These are phyloP conservation scores for Desmodus rotundus DNA, from an alignment of 2,113 vertebrate genomes.

Conservation along the genomic window DNA sequence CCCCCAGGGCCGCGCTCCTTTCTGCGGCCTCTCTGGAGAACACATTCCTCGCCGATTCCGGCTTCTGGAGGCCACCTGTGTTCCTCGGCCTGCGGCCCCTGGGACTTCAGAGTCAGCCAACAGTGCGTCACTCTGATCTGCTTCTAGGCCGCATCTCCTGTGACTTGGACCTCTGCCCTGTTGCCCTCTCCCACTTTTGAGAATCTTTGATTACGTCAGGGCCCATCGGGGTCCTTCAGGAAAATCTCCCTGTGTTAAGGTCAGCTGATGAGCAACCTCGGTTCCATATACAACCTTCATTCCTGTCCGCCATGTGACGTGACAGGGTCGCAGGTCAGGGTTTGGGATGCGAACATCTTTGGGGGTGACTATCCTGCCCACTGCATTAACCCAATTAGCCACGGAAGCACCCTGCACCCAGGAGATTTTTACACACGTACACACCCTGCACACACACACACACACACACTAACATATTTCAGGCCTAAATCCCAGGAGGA, in stretches of 20 bases:
- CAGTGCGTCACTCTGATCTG: fast-evolving
- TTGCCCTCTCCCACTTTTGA: neutral
- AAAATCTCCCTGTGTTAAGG: too few relatives aligned
- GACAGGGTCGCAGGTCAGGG: neutral
- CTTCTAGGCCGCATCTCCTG: neutral
- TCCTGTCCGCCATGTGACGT: neutral
- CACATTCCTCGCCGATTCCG: neutral
- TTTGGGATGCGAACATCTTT: neutral
- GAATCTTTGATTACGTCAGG: neutral
- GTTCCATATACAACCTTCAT: neutral
- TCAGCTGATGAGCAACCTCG: neutral
- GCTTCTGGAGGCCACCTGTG: neutral
- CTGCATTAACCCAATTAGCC: neutral
- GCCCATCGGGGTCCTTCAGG: neutral
- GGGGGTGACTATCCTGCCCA: neutral
- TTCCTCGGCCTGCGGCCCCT: fast-evolving
- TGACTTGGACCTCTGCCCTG: neutral
- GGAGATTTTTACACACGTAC: neutral
- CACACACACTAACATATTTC: neutral
- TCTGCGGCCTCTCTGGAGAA: neutral
- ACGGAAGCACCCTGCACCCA: neutral
- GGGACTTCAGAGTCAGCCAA: neutral
- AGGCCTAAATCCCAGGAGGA: neutral
- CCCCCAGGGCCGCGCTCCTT: neutral
- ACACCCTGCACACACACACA: neutral